A percentile compares a stretch with the other conserved stretches of the same genome.
Conservation (phyloP, 2,797 vertebrate genomes). For the Fringilla coelebs region DNA sequence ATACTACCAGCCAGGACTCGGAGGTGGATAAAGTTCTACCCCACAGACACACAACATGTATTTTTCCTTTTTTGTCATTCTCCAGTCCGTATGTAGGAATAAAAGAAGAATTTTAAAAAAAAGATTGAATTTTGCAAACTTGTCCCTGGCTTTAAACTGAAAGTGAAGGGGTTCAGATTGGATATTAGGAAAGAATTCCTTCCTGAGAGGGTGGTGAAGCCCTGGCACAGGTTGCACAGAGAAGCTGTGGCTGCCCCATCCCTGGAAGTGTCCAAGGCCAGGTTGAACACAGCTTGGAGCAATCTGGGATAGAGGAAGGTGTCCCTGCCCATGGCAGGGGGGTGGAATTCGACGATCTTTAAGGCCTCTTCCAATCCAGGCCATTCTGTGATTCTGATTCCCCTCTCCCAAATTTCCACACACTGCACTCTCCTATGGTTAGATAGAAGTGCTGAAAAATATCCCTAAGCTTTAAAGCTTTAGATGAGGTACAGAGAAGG, state of each 20-base stretch:
- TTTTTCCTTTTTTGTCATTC: not conserved
- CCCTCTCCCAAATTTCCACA: not conserved
- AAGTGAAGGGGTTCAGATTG: not conserved
- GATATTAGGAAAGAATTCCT: not conserved
- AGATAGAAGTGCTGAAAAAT: not conserved
- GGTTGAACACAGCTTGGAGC: rapidly evolving
- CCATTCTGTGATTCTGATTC: not conserved
- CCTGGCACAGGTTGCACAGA: not conserved
- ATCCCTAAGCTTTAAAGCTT: not conserved
- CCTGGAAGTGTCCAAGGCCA: not conserved
- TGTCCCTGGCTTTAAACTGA: not conserved
- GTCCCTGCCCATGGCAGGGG: not conserved
- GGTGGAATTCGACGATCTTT: rapidly evolving
- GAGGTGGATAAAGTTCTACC: not conserved
- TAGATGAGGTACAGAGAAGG: not conserved
- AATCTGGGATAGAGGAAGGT: not conserved
- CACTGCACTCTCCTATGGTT: not conserved
- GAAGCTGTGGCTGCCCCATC: not conserved
- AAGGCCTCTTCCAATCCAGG: not conserved
- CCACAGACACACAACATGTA: not conserved
- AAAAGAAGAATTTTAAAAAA: not conserved
- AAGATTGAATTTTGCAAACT: not conserved
- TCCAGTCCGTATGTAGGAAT: not conserved
- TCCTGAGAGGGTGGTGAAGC: not conserved
- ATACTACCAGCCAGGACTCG: not conserved